Base-by-base conservation (phyloP, 2,888 invertebrate genomes). In the Orgyia antiqua region DNA sequence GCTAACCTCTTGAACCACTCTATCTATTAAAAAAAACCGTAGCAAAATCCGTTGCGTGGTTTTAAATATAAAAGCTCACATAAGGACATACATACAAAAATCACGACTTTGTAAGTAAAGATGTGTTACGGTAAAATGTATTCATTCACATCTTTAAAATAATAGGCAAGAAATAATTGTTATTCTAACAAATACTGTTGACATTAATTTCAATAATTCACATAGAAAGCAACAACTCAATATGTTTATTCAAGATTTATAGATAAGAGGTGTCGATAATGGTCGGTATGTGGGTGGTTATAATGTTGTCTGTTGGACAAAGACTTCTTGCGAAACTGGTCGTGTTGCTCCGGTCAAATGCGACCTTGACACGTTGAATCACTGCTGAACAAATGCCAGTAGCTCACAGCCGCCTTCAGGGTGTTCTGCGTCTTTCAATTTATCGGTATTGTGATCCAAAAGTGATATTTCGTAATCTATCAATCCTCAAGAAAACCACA, bases 301-400 rank as follows among this genome's bases (percentile, higher is more conserved):
- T 48, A 43, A 44, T 49, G 39, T 43, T 46, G 38, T 46, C 47
- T 37, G 31, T 40, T 31, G 51, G 42, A 61, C 64, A 62, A 61
- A 61, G 58, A 51, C 42, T 34, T 47, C 48, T 68, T 66, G 61
- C 61, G 59, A 67, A 65, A 68, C 58, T 50, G 56, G 45, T 57
- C 55, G 52, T 55, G 48, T 39, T 57, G 11, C 44, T 43, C 46
- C 42, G 29, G 29, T 21, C 19, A 7, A 31, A 13, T 18, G 18
- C 39, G 47, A 50, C 69, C 68, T 68, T 68, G 68, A 67, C 61
- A 59, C 27, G 56, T 40, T 61, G 68, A 63, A 51, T 66, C 60
- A 61, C 7, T 10, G 10, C 36, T 34, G 44, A 34, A 48, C 50
- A 52, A 52, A 54, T 42, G 39, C 44, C 3, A 23, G 23, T 10